These are phyloP conservation scores for Notiomystis cincta DNA, from an alignment of 2,113 vertebrate species.

Conservation along the genomic window DNA sequence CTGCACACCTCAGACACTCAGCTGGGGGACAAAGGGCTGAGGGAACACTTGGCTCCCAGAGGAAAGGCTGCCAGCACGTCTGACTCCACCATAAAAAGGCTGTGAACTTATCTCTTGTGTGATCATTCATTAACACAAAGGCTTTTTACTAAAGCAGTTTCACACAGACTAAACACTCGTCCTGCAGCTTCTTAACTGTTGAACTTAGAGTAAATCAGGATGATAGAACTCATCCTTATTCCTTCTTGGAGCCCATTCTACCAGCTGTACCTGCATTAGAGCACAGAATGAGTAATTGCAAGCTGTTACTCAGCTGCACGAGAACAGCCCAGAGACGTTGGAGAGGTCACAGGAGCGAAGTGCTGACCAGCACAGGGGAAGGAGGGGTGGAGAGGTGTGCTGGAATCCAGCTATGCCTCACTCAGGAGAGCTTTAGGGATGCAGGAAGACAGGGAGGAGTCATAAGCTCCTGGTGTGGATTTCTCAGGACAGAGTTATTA, in stretches of 20 bases:
- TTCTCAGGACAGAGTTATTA: neutral
- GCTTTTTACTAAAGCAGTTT: neutral
- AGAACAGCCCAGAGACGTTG: neutral
- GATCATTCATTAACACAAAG: neutral
- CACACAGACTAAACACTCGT: neutral
- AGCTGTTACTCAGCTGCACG: neutral
- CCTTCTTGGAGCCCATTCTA: neutral
- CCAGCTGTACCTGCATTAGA: neutral
- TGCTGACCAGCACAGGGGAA: neutral
- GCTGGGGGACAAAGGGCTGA: neutral
- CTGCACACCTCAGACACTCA: neutral
- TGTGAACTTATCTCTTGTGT: neutral
- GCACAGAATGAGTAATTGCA: neutral
- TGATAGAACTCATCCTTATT: neutral
- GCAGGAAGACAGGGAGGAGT: neutral
- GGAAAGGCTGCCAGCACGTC: neutral
- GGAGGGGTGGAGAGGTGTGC: neutral
- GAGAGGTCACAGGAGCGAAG: neutral
- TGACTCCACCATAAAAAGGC: neutral
- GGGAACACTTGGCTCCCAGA: neutral
- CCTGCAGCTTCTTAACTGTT: neutral
- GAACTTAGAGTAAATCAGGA: neutral
- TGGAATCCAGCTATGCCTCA: neutral
- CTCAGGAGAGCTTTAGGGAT: neutral
- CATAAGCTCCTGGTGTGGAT: neutral